Conservation (phyloP, 2,113 vertebrate species). For the Nannospalax galili region DNA sequence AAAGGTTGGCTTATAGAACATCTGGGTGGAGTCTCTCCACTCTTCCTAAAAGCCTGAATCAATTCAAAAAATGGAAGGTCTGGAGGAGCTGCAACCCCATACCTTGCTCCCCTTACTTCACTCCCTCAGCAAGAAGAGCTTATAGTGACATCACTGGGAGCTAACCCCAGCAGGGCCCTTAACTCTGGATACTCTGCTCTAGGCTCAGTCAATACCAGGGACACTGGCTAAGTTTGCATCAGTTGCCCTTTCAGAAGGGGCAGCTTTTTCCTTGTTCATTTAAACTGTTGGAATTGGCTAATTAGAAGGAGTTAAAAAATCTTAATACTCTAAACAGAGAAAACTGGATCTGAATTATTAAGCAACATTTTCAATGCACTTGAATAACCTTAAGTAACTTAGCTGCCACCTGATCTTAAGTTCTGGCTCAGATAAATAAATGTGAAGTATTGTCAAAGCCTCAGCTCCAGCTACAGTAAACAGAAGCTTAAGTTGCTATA, state of each 20-base stretch:
- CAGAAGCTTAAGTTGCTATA: conserved; percentile 86
- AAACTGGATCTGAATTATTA: conserved; percentile 91
- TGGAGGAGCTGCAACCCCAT: neutral
- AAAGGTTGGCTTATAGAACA: conserved; percentile 36
- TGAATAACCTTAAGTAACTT: conserved; percentile 90
- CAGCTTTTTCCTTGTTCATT: conserved; percentile 81
- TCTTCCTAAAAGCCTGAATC: neutral
- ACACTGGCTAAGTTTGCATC: conserved; percentile 75
- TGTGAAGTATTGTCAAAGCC: conserved; percentile 87
- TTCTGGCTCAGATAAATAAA: conserved; percentile 87
- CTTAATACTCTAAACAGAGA: conserved; percentile 89
- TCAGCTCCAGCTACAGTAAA: conserved; percentile 88
- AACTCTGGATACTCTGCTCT: conserved; percentile 12
- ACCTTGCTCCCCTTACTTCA: neutral
- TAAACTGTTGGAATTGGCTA: conserved; percentile 88
- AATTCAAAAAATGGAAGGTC: neutral
- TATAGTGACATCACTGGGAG: neutral
- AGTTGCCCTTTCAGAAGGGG: conserved; percentile 77
- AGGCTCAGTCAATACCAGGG: conserved; percentile 57
- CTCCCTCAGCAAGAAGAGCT: neutral
- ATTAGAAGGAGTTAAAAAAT: conserved; percentile 89
- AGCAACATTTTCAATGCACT: conserved; percentile 89
- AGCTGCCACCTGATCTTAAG: conserved; percentile 89
- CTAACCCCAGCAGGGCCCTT: neutral
- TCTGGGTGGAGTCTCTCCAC: neutral